Percentiles rank a stretch among this genome's conserved stretches.
These are phyloP conservation scores for Trichogramma dendrolimi DNA, from an alignment of 2,888 invertebrate species.

Conservation along the genomic window DNA sequence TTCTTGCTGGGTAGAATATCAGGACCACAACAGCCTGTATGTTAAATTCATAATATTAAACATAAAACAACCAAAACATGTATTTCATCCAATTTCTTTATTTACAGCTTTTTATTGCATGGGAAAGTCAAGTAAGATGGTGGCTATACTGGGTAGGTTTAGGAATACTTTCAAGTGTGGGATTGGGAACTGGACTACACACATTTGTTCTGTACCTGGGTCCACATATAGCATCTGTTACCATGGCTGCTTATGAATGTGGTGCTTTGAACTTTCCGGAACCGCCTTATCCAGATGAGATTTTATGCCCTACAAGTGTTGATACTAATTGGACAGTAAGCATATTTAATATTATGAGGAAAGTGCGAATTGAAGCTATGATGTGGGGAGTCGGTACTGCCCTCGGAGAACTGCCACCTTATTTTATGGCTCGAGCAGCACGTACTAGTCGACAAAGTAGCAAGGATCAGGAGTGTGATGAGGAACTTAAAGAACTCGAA, in stretches of 20 bases:
- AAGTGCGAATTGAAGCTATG: constrained; percentile 92
- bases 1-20: constrained; percentile 42
- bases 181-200: constrained; percentile 96
- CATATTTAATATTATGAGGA: constrained; percentile 90
- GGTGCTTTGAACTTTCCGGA: constrained; percentile 90
- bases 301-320: constrained; percentile 79
- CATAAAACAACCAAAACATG: neutral
- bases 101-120: constrained; percentile 42
- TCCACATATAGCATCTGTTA: constrained; percentile 98
- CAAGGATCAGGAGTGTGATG: constrained; percentile 59
- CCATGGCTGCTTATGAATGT: constrained; percentile 97
- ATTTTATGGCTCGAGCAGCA: constrained; percentile 98
- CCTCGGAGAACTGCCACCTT: constrained; percentile 97
- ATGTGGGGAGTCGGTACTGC: constrained; percentile 98
- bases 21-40: constrained; percentile 49
- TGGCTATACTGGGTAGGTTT: constrained; percentile 88
- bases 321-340: constrained; percentile 66
- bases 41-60: neutral
- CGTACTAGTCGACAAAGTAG: constrained; percentile 55
- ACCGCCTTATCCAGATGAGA: constrained; percentile 98
- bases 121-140: constrained; percentile 60
- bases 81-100: constrained; percentile 3
- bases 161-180: constrained; percentile 95
- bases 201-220: constrained; percentile 98
- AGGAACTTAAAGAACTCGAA: constrained; percentile 72